These are phyloP conservation scores for Thumatha senex DNA, from an alignment of 2,888 invertebrate genomes.

Conservation along the genomic window DNA sequence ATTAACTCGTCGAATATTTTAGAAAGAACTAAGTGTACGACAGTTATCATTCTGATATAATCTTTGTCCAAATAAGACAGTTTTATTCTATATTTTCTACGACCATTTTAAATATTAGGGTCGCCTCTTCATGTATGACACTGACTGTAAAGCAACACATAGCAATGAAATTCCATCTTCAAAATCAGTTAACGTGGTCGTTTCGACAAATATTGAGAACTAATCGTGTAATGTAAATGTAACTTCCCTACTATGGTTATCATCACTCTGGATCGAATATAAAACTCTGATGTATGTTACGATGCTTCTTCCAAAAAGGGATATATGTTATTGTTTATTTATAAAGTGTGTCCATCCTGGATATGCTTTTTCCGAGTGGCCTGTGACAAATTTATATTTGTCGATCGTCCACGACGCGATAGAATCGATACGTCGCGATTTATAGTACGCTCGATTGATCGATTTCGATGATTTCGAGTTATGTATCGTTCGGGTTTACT, in stretches of 20 bases:
- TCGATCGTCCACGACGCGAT: slow-evolving; percentile 74
- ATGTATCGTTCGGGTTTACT: slow-evolving; percentile 55
- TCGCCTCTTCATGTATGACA: no score
- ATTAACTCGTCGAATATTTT: no score
- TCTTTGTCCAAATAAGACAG: no score
- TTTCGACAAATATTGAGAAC: neutral
- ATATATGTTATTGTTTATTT: slow-evolving; percentile 76
- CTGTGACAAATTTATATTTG: slow-evolving; percentile 82
- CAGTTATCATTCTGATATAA: no score
- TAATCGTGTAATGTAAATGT: slow-evolving; percentile 46
- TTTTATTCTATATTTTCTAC: no score
- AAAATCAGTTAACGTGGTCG: neutral
- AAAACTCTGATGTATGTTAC: slow-evolving; percentile 69
- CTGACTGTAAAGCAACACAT: no score
- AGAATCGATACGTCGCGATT: slow-evolving; percentile 77
- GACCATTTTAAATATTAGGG: no score
- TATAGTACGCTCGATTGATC: slow-evolving; percentile 74
- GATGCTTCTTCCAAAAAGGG: slow-evolving; percentile 66
- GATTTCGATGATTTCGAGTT: slow-evolving; percentile 74
- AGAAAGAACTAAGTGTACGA: no score
- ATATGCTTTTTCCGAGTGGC: slow-evolving; percentile 67
- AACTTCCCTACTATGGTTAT: slow-evolving; percentile 49
- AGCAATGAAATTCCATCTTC: neutral
- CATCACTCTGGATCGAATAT: slow-evolving; percentile 64
- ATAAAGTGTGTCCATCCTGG: slow-evolving; percentile 64